phyloP scores from a whole-genome alignment of 2,888 invertebrate genomes.

The Tortricodes alternella region DNA sequence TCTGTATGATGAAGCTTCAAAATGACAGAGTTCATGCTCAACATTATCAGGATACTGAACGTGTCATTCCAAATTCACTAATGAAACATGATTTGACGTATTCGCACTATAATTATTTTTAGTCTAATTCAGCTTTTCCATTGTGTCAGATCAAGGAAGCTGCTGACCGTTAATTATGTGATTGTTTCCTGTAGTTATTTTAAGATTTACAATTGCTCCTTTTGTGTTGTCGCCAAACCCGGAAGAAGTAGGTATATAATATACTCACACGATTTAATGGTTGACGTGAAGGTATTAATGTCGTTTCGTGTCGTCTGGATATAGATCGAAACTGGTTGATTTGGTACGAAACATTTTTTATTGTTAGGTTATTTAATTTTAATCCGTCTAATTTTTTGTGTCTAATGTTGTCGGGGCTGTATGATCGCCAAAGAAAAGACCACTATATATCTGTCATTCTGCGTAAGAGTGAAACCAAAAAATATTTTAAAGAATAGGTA shows the following conservation, averaged over 20 bases:
- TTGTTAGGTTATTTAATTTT: no score
- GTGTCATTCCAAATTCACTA: not conserved
- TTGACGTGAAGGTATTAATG: not conserved
- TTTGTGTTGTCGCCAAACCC: constrained; percentile 14
- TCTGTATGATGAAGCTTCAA: no score
- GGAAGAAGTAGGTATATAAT: constrained; percentile 1
- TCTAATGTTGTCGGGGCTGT: no score
- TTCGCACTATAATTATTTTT: constrained; percentile 21
- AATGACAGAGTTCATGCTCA: no score
- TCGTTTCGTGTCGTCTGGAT: not conserved
- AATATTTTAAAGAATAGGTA: no score
- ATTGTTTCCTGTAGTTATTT: constrained; percentile 26
- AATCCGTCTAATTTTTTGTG: no score
- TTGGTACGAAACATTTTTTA: no score
- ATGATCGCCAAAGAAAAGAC: no score
- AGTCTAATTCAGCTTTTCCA: constrained; percentile 17
- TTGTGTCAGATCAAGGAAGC: constrained; percentile 26
- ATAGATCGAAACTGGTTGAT: no score
- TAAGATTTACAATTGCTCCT: constrained; percentile 16
- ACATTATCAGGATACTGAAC: no score
- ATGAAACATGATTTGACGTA: constrained; percentile 17
- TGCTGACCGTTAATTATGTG: constrained; percentile 12
- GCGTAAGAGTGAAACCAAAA: no score
- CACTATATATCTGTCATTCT: no score
- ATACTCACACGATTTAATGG: not conserved